A percentile compares a stretch with the other conserved stretches of the same genome.
phyloP scores from a whole-genome alignment of 2,888 invertebrate species.

The Calameuta idolon region DNA sequence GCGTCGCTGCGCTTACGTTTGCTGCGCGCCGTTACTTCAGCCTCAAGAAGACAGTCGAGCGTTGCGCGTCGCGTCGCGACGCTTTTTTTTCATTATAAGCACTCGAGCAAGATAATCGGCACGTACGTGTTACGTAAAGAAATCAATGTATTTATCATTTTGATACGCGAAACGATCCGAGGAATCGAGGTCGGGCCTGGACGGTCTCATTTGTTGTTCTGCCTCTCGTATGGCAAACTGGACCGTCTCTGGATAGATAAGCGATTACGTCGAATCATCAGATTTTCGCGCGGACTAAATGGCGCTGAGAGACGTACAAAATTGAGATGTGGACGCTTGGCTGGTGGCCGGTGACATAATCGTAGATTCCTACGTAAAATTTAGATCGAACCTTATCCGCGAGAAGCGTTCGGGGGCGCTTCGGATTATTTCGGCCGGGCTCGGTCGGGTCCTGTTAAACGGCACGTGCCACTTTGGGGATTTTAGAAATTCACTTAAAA shows the following conservation, averaged over 20 bases:
- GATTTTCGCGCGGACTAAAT: not conserved
- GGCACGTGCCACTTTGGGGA: conserved; percentile 21
- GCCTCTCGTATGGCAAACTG: not conserved
- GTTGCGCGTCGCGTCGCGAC: not conserved
- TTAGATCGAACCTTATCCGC: conserved; percentile 24
- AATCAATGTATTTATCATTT: not conserved
- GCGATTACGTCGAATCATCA: not conserved
- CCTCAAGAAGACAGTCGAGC: not conserved
- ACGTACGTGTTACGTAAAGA: not conserved
- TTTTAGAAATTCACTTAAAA: conserved; percentile 33
- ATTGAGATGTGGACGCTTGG: not conserved
- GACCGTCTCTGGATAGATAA: not conserved
- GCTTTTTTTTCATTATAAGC: not conserved
- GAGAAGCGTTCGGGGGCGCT: not conserved
- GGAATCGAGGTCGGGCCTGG: not conserved
- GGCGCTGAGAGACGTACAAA: not conserved
- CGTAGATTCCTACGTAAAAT: conserved; percentile 33
- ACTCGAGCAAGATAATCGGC: not conserved
- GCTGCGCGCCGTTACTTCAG: not conserved
- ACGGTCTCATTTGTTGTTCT: not conserved
- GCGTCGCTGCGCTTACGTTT: not conserved
- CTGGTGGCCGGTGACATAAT: conserved; percentile 30
- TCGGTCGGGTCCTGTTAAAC: not conserved
- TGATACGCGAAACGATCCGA: not conserved
- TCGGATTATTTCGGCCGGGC: not conserved